phyloP scores from a whole-genome alignment of 1,140 invertebrate genomes.

The Odontomachus brunneus region DNA sequence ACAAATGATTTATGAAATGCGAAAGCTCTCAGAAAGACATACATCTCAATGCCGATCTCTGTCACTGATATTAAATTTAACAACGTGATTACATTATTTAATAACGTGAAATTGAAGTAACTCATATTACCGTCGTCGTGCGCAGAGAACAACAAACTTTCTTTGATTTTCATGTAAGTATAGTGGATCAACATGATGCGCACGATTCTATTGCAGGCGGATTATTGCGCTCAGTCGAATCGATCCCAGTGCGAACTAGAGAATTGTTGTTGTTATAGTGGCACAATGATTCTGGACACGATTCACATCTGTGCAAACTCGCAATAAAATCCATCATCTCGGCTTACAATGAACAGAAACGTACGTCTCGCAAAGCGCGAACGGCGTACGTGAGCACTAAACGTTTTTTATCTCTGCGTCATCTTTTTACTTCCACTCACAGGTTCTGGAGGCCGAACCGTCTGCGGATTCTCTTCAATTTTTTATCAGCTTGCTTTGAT shows the following conservation, averaged over 20 bases:
- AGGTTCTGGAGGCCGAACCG: conserved; percentile 82
- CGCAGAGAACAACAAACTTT: conserved; percentile 8
- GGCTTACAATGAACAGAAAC: conserved; percentile 37
- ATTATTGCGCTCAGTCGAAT: conserved; percentile 24
- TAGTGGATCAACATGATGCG: conserved; percentile 20
- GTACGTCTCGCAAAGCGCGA: conserved; percentile 45
- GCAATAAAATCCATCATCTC: conserved; percentile 57
- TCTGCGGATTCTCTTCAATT: conserved; percentile 78
- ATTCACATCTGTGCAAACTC: conserved; percentile 64
- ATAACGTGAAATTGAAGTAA: neutral
- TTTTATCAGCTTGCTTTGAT: conserved; percentile 81
- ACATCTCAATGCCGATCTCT: conserved; percentile 6
- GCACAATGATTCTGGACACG: conserved; percentile 76
- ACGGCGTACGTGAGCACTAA: conserved; percentile 62
- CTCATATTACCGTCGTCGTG: conserved; percentile 8
- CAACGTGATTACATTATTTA: neutral
- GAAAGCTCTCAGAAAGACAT: neutral
- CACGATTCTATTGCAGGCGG: conserved; percentile 53
- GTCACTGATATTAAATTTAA: neutral
- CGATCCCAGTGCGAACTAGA: conserved; percentile 20
- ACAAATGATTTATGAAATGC: too few relatives aligned
- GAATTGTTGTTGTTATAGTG: conserved; percentile 14
- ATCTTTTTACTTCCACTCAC: conserved; percentile 79
- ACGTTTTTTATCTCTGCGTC: conserved; percentile 66
- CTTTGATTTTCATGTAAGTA: conserved; percentile 42